These are phyloP conservation scores for Podabrus alpinus DNA, from an alignment of 2,888 invertebrate species.

Conservation along the genomic window DNA sequence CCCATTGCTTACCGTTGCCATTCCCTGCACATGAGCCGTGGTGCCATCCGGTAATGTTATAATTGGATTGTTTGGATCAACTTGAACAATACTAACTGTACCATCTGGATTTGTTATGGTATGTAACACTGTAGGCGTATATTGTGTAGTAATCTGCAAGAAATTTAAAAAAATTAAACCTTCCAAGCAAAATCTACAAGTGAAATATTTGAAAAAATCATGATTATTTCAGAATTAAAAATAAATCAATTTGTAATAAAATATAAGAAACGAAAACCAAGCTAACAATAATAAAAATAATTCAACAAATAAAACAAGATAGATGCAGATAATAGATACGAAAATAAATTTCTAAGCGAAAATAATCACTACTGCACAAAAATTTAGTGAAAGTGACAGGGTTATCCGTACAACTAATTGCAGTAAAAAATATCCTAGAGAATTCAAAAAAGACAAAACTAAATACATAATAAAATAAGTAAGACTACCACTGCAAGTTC, in stretches of 20 bases:
- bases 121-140: slow-evolving; percentile 89
- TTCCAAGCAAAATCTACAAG: not conserved
- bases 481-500: not conserved
- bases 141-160: slow-evolving; percentile 67
- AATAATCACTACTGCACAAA: slow-evolving; percentile 6
- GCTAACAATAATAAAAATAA: slow-evolving; percentile 45
- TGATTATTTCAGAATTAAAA: not conserved
- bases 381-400: not conserved
- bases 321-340: slow-evolving; percentile 23
- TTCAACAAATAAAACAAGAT: slow-evolving; percentile 39
- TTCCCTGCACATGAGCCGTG: slow-evolving; percentile 89
- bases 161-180: not conserved
- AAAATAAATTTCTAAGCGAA: slow-evolving; percentile 10
- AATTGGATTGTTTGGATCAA: slow-evolving; percentile 91
- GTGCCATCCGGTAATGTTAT: slow-evolving; percentile 95
- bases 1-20: slow-evolving; percentile 59
- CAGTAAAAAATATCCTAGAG: not conserved
- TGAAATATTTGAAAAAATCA: not conserved
- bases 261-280: slow-evolving; percentile 47
- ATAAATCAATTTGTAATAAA: not conserved
- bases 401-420: not conserved
- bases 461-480: slow-evolving; percentile 19
- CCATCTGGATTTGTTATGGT: slow-evolving; percentile 97
- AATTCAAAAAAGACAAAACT: slow-evolving; percentile 13
- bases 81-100: slow-evolving; percentile 93